These are phyloP conservation scores for Boleophthalmus pectinirostris DNA, from an alignment of 2,113 vertebrate species.

Conservation along the genomic window DNA sequence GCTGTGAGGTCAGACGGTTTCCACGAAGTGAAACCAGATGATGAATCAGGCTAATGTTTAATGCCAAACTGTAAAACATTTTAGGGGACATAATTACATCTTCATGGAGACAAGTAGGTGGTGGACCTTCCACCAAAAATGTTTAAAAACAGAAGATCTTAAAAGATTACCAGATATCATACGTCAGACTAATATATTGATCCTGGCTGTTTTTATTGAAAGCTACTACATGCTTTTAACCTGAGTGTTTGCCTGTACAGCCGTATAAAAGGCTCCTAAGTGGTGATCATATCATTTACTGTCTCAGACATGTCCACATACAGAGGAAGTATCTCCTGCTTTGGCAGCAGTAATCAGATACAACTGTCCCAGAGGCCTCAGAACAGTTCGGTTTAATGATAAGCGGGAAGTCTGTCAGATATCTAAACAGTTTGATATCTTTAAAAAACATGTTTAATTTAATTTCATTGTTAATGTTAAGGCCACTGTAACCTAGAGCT, in stretches of 20 bases:
- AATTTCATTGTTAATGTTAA: neutral
- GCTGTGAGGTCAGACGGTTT: no score
- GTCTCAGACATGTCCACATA: constrained; percentile 20
- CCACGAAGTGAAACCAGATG: no score
- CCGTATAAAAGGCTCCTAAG: constrained; percentile 19
- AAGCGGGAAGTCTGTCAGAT: neutral
- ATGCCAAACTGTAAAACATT: neutral
- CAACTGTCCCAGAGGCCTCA: constrained; percentile 3
- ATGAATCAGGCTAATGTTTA: no score
- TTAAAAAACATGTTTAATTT: neutral
- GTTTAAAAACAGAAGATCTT: neutral
- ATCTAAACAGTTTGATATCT: neutral
- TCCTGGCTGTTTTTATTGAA: constrained; percentile 28
- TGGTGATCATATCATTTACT: constrained; percentile 29
- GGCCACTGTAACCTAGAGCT: neutral
- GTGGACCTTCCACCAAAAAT: neutral
- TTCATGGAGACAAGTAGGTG: no score
- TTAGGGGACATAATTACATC: neutral
- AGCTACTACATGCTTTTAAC: constrained; percentile 38
- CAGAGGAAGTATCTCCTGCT: constrained; percentile 15
- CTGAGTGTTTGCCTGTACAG: constrained; percentile 22
- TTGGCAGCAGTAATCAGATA: constrained; percentile 8
- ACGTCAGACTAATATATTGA: constrained; percentile 16
- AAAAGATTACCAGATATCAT: neutral
- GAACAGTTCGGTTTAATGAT: neutral